Percentiles rank a stretch among this genome's conserved stretches.
phyloP scores from a whole-genome alignment of 2,797 vertebrate genomes.

The Moxostoma hubbsi region DNA sequence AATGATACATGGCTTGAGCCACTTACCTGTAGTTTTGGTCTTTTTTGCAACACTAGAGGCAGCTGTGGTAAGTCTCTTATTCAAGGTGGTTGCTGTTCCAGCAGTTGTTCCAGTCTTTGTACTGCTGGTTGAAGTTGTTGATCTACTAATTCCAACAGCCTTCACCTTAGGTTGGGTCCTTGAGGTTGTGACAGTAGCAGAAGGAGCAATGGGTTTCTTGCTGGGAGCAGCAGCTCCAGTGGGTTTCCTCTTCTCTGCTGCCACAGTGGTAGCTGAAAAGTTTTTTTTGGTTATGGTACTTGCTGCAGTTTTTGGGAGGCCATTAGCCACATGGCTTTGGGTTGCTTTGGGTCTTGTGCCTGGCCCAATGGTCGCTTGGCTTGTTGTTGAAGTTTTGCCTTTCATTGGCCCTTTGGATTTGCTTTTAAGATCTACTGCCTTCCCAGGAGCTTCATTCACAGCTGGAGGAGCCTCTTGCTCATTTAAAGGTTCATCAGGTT shows the following conservation, averaged over 20 bases:
- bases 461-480: conserved; percentile 29
- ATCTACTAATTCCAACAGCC: conserved; percentile 58
- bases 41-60: conserved; percentile 55
- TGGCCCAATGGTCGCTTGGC: conserved; percentile 43
- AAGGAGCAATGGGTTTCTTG: conserved; percentile 62
- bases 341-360: conserved; percentile 55
- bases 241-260: conserved; percentile 50
- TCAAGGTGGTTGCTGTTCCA: conserved; percentile 42
- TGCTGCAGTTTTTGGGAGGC: conserved; percentile 58
- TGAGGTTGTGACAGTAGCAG: conserved; percentile 30
- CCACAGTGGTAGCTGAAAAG: not conserved
- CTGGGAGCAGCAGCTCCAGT: conserved; percentile 46
- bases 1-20: not conserved
- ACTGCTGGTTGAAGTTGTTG: conserved; percentile 60
- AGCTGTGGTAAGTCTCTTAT: conserved; percentile 61
- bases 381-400: conserved; percentile 39
- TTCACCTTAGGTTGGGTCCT: conserved; percentile 64
- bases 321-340: conserved; percentile 59
- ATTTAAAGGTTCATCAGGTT: conserved; percentile 55
- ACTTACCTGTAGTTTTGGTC: conserved; percentile 71
- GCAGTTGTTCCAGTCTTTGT: conserved; percentile 49
- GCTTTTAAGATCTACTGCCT: conserved; percentile 59
- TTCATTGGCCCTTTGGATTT: conserved; percentile 64
- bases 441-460: conserved; percentile 59
- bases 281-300: conserved; percentile 62